These are phyloP conservation scores for Oreochromis tanganicae DNA, from an alignment of 2,113 vertebrate species.

Conservation along the genomic window DNA sequence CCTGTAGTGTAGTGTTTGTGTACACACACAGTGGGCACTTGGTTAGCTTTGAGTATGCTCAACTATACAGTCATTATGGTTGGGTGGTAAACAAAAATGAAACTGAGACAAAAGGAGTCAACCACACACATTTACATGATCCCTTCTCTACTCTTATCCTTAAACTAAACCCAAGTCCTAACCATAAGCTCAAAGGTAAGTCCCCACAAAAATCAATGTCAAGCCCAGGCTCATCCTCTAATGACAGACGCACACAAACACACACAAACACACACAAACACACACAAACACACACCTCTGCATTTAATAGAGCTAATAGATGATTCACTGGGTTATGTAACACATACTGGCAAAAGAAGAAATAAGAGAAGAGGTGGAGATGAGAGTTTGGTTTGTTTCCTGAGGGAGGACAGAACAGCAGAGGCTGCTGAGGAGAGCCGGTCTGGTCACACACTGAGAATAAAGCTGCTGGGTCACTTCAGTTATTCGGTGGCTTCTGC, in stretches of 20 bases:
- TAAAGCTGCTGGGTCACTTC: not conserved
- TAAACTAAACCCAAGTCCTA: not conserved
- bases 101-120: not conserved
- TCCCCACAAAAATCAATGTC: not conserved
- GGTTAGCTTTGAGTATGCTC: not conserved
- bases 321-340: constrained; percentile 56
- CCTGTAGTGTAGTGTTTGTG: not conserved
- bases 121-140: not conserved
- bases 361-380: not conserved
- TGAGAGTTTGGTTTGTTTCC: not conserved
- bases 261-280: not conserved
- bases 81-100: not conserved
- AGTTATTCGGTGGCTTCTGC: not conserved
- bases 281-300: not conserved
- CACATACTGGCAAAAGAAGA: constrained; percentile 16
- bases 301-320: constrained; percentile 36
- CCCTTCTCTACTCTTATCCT: not conserved
- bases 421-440: not conserved
- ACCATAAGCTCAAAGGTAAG: not conserved
- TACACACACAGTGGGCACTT: not conserved
- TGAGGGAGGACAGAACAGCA: not conserved
- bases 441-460: not conserved
- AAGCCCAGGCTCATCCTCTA: not conserved
- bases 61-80: not conserved
- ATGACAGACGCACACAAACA: not conserved